These are phyloP conservation scores for Holotrichia oblita DNA, from an alignment of 1,140 invertebrate species.

Conservation along the genomic window DNA sequence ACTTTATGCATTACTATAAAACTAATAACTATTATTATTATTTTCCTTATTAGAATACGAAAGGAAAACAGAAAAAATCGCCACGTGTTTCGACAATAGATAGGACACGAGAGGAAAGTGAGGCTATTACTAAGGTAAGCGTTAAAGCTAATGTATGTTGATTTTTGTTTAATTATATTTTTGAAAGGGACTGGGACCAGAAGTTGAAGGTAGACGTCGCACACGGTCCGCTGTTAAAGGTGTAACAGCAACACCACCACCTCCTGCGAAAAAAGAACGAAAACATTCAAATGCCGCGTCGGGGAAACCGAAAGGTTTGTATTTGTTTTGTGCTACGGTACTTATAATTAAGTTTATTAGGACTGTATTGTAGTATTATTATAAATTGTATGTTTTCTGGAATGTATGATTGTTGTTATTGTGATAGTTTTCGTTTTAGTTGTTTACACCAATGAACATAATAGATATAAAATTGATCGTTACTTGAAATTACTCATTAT, in stretches of 20 bases:
- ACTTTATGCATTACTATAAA: not conserved
- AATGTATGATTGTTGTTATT: no score
- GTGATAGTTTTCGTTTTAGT: no score
- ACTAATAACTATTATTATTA: not conserved
- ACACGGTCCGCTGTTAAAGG: constrained; percentile 62
- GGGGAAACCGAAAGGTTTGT: constrained; percentile 48
- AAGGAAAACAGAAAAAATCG: constrained; percentile 56
- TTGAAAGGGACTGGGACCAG: constrained; percentile 56
- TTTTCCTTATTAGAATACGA: constrained; percentile 56
- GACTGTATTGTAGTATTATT: no score
- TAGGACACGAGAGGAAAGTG: constrained; percentile 55
- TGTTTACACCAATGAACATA: no score
- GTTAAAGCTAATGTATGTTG: not conserved
- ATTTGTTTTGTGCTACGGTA: not conserved
- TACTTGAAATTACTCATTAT: no score
- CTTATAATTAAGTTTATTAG: not conserved
- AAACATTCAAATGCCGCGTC: constrained; percentile 51
- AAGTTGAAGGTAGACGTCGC: constrained; percentile 60
- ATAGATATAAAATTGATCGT: no score
- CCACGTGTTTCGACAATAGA: constrained; percentile 54
- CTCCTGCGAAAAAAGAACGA: constrained; percentile 61
- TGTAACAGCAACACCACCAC: constrained; percentile 60
- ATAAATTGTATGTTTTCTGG: no score
- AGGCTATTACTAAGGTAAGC: constrained; percentile 59
- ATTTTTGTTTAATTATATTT: constrained; percentile 16